Evolutionary conservation across 2,888 invertebrate species (phyloP).

Genomic region (Microplitis manilae): DNA sequence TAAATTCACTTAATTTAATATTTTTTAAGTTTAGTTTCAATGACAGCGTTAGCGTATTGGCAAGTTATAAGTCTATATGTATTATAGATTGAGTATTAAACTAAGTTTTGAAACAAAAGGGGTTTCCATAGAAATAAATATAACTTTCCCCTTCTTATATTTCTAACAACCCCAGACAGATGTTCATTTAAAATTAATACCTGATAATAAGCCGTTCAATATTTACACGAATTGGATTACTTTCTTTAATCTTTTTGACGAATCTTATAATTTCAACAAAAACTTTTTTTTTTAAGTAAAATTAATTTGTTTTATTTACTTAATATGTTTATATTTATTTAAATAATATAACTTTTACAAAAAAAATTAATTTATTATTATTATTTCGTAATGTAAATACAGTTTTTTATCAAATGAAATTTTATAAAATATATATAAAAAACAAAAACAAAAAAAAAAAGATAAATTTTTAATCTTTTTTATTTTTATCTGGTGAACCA

Average conservation of each 20-base stretch:
- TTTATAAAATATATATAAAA: too few species aligned
- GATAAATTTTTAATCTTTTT: background rate
- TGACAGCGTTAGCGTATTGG: background rate
- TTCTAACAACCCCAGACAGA: background rate
- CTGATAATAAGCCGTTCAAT: background rate
- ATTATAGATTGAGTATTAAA: background rate
- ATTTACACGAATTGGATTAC: background rate
- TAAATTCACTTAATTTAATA: background rate
- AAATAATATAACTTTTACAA: too few species aligned
- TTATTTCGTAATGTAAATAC: too few species aligned
- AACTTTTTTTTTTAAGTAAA: background rate
- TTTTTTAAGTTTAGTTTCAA: background rate
- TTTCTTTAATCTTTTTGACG: background rate
- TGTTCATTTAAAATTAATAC: background rate
- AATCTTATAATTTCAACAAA: background rate
- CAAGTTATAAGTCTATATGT: background rate
- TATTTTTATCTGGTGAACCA: background rate
- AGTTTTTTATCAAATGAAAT: too few species aligned
- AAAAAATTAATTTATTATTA: too few species aligned
- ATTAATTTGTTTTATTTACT: too few species aligned
- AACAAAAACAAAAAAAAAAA: too few species aligned
- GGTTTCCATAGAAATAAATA: constrained; percentile 34
- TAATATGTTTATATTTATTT: too few species aligned
- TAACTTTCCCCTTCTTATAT: background rate
- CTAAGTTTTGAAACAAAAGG: constrained; percentile 1